A percentile compares a stretch with the other conserved stretches of the same genome.
These are phyloP conservation scores for Decapterus maruadsi DNA, from an alignment of 2,797 vertebrate genomes.

Conservation along the genomic window DNA sequence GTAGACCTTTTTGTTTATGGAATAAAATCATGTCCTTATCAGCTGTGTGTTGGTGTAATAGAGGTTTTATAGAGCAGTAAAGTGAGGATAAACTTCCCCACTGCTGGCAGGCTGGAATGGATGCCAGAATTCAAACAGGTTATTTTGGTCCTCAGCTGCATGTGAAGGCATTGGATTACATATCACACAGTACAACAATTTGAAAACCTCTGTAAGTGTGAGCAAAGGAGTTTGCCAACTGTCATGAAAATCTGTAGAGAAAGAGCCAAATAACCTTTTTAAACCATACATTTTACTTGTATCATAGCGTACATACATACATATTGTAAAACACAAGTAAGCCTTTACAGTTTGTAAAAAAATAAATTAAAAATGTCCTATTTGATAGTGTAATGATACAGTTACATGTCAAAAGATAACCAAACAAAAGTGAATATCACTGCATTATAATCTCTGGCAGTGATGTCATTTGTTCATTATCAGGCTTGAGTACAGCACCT, in stretches of 20 bases:
- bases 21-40: conserved; percentile 38
- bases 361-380: conserved; percentile 17
- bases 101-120: not conserved
- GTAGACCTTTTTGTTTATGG: conserved; percentile 7
- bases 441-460: not conserved
- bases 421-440: not conserved
- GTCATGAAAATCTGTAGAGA: not conserved
- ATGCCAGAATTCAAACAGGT: conserved; percentile 54
- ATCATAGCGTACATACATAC: not conserved
- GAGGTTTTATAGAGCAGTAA: not conserved
- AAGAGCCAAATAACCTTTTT: not conserved
- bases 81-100: conserved; percentile 16
- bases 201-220: not conserved
- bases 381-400: not conserved
- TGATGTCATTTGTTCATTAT: not conserved
- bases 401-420: not conserved
- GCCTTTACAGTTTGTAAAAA: conserved; percentile 7
- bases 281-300: not conserved
- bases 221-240: not conserved
- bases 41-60: not conserved
- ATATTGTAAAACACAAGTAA: not conserved
- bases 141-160: conserved; percentile 60
- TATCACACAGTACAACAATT: not conserved
- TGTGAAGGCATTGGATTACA: conserved; percentile 42
- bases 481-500: not conserved